phyloP scores from a whole-genome alignment of 2,888 invertebrate species.

The Pyralis farinalis region DNA sequence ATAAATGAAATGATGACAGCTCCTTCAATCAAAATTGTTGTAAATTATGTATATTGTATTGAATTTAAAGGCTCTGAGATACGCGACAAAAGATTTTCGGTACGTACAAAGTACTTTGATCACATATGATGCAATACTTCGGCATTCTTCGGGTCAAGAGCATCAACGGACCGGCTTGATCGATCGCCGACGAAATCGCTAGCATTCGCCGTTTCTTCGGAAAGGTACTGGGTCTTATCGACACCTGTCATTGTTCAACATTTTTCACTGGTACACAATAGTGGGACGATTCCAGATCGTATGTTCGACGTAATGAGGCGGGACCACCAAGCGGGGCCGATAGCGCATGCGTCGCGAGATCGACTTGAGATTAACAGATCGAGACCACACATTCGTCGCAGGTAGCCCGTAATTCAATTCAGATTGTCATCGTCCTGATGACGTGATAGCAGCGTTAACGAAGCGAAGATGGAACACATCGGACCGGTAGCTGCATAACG shows the following conservation, averaged over 20 bases:
- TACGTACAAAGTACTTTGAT: slow-evolving; percentile 33
- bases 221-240: slow-evolving; percentile 50
- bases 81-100: slow-evolving; percentile 19
- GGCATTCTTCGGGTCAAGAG: slow-evolving; percentile 38
- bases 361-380: slow-evolving; percentile 68
- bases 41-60: slow-evolving; percentile 48
- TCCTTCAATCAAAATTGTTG: slow-evolving; percentile 31
- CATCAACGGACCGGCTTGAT: slow-evolving; percentile 55
- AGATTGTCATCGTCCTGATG: slow-evolving; percentile 78
- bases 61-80: slow-evolving; percentile 13
- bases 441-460: slow-evolving; percentile 71
- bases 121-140: slow-evolving; percentile 40
- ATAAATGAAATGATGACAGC: slow-evolving; percentile 28
- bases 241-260: slow-evolving; percentile 69
- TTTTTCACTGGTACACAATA: slow-evolving; percentile 73
- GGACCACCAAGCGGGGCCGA: slow-evolving; percentile 68
- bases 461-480: slow-evolving; percentile 61
- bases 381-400: slow-evolving; percentile 76
- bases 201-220: slow-evolving; percentile 36
- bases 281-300: slow-evolving; percentile 57
- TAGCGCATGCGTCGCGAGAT: slow-evolving; percentile 72
- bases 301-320: slow-evolving; percentile 67
- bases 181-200: slow-evolving; percentile 54
- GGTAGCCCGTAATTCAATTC: slow-evolving; percentile 78
- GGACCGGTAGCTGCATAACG: slow-evolving; percentile 60